phyloP scores from a whole-genome alignment of 2,888 invertebrate species.

The Coremacera marginata region DNA sequence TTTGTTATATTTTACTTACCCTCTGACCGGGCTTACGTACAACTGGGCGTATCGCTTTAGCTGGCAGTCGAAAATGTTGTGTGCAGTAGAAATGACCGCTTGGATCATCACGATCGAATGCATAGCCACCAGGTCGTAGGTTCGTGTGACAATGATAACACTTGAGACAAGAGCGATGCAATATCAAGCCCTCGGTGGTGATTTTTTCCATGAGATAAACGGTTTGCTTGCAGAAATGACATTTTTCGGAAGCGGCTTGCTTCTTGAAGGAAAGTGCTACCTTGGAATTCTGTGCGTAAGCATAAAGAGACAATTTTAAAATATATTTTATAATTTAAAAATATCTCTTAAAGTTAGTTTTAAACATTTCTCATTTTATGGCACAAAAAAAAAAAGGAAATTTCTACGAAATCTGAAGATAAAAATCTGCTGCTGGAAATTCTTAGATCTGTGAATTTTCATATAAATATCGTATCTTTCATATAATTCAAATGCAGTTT shows the following conservation, averaged over 20 bases:
- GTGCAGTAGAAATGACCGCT: conserved; percentile 81
- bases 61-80: conserved; percentile 79
- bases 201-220: conserved; percentile 95
- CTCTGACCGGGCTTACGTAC: conserved; percentile 57
- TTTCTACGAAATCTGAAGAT: too few species aligned
- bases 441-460: too few species aligned
- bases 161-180: conserved; percentile 93
- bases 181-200: conserved; percentile 88
- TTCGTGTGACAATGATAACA: conserved; percentile 93
- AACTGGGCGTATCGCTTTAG: conserved; percentile 69
- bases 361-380: neutral
- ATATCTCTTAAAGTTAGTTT: conserved; percentile 30
- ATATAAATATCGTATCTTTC: too few species aligned
- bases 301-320: neutral
- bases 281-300: conserved; percentile 71
- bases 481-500: too few species aligned
- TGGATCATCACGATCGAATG: conserved; percentile 78
- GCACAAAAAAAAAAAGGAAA: too few species aligned
- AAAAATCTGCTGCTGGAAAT: too few species aligned
- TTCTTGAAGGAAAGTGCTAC: conserved; percentile 74
- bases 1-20: conserved; percentile 44
- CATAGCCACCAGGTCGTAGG: conserved; percentile 82
- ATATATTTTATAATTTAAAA: too few species aligned
- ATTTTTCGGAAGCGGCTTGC: conserved; percentile 80
- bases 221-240: conserved; percentile 89